A percentile compares a stretch with the other conserved stretches of the same genome.
phyloP scores from a whole-genome alignment of 2,888 invertebrate species.

The Dinocampus coccinellae region DNA sequence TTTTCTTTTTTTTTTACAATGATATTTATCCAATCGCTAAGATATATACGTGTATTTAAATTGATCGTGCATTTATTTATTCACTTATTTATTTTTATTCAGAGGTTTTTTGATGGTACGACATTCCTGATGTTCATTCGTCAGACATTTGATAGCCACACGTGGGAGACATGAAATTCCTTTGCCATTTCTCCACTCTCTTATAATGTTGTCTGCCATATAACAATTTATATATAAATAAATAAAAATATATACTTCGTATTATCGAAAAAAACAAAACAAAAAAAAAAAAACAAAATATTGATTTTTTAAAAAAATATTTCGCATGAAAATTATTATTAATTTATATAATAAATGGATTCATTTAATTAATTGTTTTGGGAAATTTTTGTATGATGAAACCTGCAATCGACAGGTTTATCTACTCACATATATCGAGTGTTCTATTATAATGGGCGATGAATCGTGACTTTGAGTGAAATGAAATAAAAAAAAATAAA shows the following conservation, averaged over 20 bases:
- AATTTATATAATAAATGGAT: slow-evolving; percentile 16
- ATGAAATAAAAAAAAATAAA: neutral
- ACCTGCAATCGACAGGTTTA: slow-evolving; percentile 42
- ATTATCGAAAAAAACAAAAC: no score
- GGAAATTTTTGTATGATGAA: slow-evolving; percentile 16
- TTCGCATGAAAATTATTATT: no score
- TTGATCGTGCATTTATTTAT: neutral
- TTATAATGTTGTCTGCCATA: neutral
- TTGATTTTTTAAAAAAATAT: no score
- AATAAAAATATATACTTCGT: no score
- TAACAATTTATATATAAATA: neutral
- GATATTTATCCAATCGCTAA: neutral
- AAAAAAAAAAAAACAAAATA: no score
- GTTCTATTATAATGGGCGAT: neutral
- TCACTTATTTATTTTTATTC: neutral
- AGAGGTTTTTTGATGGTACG: slow-evolving; percentile 64
- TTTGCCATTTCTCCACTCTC: slow-evolving; percentile 48
- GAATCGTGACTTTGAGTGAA: slow-evolving; percentile 22
- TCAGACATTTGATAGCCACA: slow-evolving; percentile 69
- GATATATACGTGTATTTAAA: neutral
- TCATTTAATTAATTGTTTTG: neutral
- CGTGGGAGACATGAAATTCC: slow-evolving; percentile 62
- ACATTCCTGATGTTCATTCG: slow-evolving; percentile 65
- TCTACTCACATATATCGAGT: slow-evolving; percentile 6
- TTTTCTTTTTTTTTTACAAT: neutral